Evolutionary conservation across 2,888 invertebrate genomes (phyloP).

Genomic region (Spilarctia lutea): DNA sequence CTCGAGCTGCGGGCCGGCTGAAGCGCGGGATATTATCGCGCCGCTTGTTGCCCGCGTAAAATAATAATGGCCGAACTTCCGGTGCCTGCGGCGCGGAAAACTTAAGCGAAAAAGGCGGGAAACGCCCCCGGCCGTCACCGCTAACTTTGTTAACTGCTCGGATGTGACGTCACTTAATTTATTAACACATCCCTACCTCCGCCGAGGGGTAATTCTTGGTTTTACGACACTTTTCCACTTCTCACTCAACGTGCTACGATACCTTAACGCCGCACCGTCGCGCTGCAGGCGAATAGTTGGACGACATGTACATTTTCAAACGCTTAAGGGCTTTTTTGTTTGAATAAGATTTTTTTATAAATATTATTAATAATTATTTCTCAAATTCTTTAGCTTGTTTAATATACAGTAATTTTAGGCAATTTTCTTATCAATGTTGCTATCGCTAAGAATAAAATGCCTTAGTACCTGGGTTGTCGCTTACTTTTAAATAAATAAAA

Average conservation of each 20-base stretch:
- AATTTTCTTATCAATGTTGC: neutral
- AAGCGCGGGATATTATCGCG: constrained; percentile 85
- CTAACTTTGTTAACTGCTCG: constrained; percentile 79
- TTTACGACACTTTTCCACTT: constrained; percentile 78
- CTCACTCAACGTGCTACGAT: constrained; percentile 69
- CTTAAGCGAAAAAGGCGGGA: constrained; percentile 84
- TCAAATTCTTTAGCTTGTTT: neutral
- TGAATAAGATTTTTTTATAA: neutral
- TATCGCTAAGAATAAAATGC: neutral
- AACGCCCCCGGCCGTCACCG: constrained; percentile 80
- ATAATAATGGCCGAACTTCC: constrained; percentile 87
- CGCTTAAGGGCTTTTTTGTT: neutral
- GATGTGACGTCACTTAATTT: constrained; percentile 86
- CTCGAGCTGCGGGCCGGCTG: constrained; percentile 70
- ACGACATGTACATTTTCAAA: constrained; percentile 20
- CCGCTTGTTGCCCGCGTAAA: constrained; percentile 87
- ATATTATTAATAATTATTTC: neutral
- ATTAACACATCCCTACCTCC: constrained; percentile 82
- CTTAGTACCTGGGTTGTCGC: no score
- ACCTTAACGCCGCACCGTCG: constrained; percentile 50
- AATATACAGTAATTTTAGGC: no score
- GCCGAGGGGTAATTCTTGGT: constrained; percentile 68
- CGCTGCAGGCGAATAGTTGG: constrained; percentile 46
- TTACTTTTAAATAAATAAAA: no score
- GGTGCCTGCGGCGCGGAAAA: constrained; percentile 86